Evolutionary conservation across 2,113 vertebrate genomes (phyloP).

Genomic region (Cricetomys ansorgei): DNA sequence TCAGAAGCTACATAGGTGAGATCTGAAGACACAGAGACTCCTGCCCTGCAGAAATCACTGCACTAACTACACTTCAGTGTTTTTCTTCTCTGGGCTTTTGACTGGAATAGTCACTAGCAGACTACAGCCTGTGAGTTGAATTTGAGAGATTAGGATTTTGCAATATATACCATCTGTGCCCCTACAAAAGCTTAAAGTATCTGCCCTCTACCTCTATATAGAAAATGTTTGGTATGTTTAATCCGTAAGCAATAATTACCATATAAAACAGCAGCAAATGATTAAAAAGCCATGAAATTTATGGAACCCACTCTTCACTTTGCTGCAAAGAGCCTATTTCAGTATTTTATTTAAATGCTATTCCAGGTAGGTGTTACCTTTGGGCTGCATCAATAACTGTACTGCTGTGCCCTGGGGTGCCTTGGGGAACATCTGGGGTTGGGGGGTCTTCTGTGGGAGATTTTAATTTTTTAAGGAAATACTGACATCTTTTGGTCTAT

Average conservation of each 20-base stretch:
- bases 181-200: not conserved
- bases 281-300: conserved; percentile 36
- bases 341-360: conserved; percentile 34
- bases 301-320: not conserved
- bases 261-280: conserved; percentile 47
- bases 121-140: not conserved
- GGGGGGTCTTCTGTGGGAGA: not conserved
- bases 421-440: not conserved
- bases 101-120: not conserved
- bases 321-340: not conserved
- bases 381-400: not conserved
- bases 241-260: conserved; percentile 15
- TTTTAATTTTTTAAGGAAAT: conserved; percentile 63
- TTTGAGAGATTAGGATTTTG: conserved; percentile 7
- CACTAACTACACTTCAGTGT: not conserved
- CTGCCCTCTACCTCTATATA: not conserved
- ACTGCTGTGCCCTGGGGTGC: not conserved
- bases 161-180: not conserved
- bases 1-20: not conserved
- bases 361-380: conserved; percentile 7
- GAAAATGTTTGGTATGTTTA: not conserved
- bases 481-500: conserved; percentile 64
- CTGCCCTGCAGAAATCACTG: not conserved
- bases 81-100: not conserved
- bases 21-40: not conserved